Base-by-base conservation (phyloP, 2,113 vertebrate species). In the Hystrix brachyura region DNA sequence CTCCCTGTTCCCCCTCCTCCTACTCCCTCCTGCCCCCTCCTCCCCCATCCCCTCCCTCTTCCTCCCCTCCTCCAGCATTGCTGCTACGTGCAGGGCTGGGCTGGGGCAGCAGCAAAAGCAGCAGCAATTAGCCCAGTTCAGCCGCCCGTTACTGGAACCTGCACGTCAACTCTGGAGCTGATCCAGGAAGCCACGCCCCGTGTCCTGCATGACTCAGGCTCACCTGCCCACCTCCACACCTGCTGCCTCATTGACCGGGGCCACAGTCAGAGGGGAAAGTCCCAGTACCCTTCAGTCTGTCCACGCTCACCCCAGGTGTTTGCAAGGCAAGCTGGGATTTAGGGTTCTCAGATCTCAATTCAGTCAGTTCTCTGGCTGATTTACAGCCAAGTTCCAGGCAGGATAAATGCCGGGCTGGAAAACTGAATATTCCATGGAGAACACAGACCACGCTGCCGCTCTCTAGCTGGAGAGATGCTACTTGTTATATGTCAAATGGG, bases 81-180 rank as follows among this genome's bases (percentile, higher is more conserved):
- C 92, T 51, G 78, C 87, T 95, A 92, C 38, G 81, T 93, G 97
- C 94, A 38, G 87, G 96, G 89, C 48, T 15, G 93, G 91, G 93
- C 86, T 27, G 9, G 67, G 87, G 55, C 55, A 38, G 76, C 78
- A 93, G 43, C 60, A 65, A 21, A 60, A 29, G 74, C 84, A 51
- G 76, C 92, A 90, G 93, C 94, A 95, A 95, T 96, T 90, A 97
- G 67, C 83, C 80, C 95, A 62, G 91, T 91, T 94, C 91, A 93
- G 92, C 97, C 94, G 14, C 97, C 96, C 94, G 96, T 97, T 98
- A 98, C 97, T 92, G 98, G 97, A 98, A 98, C 48, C 92, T 85
- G 69, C 85, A 60, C 76, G 94, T 97, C 94, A 84, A 95, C 74
- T 64, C 90, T 97, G 97, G 97, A 94, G 29, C 71, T 1, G 43